Conservation (phyloP, 92 coral and sea anemone species). For the Bergia sp. region DNA sequence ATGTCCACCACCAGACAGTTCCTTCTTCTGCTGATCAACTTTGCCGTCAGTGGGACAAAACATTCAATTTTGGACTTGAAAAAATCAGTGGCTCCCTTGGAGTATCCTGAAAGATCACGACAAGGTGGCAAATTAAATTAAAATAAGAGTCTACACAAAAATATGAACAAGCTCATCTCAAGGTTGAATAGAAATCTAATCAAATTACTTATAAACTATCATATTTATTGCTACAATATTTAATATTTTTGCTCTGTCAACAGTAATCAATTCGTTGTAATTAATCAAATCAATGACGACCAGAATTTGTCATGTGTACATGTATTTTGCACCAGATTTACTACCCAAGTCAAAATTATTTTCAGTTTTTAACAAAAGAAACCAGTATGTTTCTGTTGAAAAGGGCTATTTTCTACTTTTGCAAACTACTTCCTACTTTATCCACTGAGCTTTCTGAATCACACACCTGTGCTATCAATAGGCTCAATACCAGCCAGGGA, state of each 20-base stretch:
- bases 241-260: no score
- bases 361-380: no score
- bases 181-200: no score
- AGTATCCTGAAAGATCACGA: conserved; percentile 13
- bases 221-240: no score
- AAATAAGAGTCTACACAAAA: neutral
- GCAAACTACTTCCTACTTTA: neutral
- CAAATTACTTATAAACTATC: no score
- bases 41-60: conserved; percentile 25
- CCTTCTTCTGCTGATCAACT: conserved; percentile 12
- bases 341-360: no score
- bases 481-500: conserved; percentile 51
- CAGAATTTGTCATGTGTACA: no score
- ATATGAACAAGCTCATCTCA: no score
- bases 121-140: neutral
- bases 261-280: no score
- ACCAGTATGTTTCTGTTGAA: neutral
- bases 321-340: no score
- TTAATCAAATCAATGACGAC: no score
- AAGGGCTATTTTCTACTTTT: neutral
- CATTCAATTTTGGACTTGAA: conserved; percentile 58
- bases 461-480: conserved; percentile 27
- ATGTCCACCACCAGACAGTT: conserved; percentile 47
- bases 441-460: neutral
- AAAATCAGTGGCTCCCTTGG: conserved; percentile 35